Evolutionary conservation across 2,797 vertebrate genomes (phyloP).

Genomic region (Myotis myotis): DNA sequence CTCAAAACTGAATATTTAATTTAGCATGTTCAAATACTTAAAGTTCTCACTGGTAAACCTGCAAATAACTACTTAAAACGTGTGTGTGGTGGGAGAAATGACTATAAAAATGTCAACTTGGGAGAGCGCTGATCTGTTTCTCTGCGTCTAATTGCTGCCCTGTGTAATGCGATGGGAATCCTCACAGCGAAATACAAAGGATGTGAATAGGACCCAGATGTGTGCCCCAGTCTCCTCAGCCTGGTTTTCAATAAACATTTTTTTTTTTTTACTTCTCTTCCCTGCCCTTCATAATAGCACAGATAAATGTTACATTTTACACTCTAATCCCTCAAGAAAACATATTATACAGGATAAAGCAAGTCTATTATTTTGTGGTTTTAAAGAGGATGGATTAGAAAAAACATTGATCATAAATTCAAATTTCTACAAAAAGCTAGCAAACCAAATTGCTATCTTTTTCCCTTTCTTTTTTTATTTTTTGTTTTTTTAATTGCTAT

Average conservation of each 20-base stretch:
- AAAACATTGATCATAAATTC: not conserved
- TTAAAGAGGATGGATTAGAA: constrained; percentile 41
- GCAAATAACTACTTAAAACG: constrained; percentile 53
- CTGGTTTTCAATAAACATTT: constrained; percentile 51
- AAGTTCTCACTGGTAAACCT: constrained; percentile 54
- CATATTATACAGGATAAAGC: not conserved
- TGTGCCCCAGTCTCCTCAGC: constrained; percentile 9
- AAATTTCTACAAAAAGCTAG: constrained; percentile 42
- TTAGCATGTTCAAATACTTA: constrained; percentile 54
- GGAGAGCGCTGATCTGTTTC: not conserved
- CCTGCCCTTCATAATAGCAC: constrained; percentile 18
- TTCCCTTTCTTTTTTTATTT: not conserved
- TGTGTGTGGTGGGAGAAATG: constrained; percentile 5
- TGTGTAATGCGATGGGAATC: constrained; percentile 29
- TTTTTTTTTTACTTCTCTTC: constrained; percentile 53
- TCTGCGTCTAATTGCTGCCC: constrained; percentile 50
- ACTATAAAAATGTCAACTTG: constrained; percentile 52
- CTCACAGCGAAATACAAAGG: constrained; percentile 20
- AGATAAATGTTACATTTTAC: constrained; percentile 45
- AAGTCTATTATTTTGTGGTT: constrained; percentile 42
- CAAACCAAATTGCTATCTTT: constrained; percentile 23
- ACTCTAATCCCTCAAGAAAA: constrained; percentile 40
- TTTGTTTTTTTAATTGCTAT: not conserved
- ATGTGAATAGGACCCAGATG: constrained; percentile 58
- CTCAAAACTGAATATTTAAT: constrained; percentile 59